A percentile compares a stretch with the other conserved stretches of the same genome.
Evolutionary conservation across 2,113 vertebrate species (phyloP).

Genomic region (Andinoacara biseriatus): DNA sequence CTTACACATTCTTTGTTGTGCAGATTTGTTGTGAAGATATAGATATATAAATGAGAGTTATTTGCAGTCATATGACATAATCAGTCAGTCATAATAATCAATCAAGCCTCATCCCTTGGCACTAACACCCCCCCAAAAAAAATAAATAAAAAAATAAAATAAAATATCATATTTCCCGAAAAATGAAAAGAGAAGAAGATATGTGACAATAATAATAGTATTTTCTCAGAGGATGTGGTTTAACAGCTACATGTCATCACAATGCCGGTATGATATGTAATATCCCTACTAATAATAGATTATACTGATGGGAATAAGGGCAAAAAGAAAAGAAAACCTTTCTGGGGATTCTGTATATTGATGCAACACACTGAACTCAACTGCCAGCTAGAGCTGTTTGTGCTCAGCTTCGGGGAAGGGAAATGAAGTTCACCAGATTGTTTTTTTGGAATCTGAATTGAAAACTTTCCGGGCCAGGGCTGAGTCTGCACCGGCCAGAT

Average conservation of each 20-base stretch:
- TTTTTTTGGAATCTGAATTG: constrained; percentile 77
- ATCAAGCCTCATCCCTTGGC: not conserved
- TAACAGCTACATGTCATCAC: not conserved
- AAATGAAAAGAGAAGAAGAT: not conserved
- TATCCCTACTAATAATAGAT: constrained; percentile 8
- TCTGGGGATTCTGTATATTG: constrained; percentile 28
- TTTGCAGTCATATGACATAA: not conserved
- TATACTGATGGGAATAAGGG: not conserved
- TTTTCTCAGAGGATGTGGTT: constrained; percentile 12
- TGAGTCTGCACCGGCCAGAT: constrained; percentile 71
- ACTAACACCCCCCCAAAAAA: not conserved
- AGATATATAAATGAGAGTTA: too few species aligned
- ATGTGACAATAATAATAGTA: not conserved
- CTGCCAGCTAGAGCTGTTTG: constrained; percentile 47
- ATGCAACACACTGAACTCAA: constrained; percentile 50
- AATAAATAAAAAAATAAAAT: not conserved
- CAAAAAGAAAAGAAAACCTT: constrained; percentile 25
- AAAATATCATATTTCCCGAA: not conserved
- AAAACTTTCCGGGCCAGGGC: constrained; percentile 60
- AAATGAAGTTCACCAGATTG: constrained; percentile 77
- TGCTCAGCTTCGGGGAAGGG: constrained; percentile 60
- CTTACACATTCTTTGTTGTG: not conserved
- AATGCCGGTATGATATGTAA: constrained; percentile 29
- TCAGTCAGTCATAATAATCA: not conserved
- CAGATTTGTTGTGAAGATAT: not conserved